Conservation (phyloP, 2,797 vertebrate genomes). For the Sebastes diaconus region DNA sequence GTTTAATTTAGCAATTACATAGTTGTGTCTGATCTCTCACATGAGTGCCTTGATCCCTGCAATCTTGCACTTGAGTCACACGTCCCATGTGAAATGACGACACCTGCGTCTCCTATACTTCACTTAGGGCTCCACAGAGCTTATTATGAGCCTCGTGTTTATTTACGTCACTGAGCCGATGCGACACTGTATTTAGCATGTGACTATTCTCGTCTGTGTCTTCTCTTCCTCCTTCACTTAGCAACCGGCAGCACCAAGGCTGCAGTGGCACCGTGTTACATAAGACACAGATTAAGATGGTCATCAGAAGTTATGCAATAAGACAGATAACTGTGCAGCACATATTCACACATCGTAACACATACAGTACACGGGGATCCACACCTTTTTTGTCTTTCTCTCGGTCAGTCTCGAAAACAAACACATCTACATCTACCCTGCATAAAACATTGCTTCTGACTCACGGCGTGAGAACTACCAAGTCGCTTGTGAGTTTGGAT, state of each 20-base stretch:
- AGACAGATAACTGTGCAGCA: constrained; percentile 16
- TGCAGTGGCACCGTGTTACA: constrained; percentile 40
- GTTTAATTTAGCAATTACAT: constrained; percentile 9
- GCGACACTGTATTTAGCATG: constrained; percentile 15
- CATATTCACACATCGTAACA: constrained; percentile 1
- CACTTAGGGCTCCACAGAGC: constrained; percentile 5
- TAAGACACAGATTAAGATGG: constrained; percentile 49
- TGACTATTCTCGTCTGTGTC: constrained; percentile 14
- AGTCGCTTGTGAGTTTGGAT: constrained; percentile 38
- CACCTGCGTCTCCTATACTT: background rate
- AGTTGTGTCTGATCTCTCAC: constrained; percentile 1
- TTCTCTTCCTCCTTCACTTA: constrained; percentile 40
- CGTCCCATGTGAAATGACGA: constrained; percentile 9
- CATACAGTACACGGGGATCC: background rate
- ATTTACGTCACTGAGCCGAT: constrained; percentile 33
- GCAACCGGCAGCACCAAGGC: constrained; percentile 45
- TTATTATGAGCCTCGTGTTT: background rate
- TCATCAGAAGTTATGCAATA: constrained; percentile 39
- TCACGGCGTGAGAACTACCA: constrained; percentile 35
- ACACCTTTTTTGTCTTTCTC: background rate
- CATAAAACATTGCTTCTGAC: constrained; percentile 49
- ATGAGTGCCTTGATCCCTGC: constrained; percentile 13
- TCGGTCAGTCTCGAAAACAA: constrained; percentile 13
- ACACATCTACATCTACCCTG: background rate
- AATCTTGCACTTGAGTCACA: constrained; percentile 11